These are phyloP conservation scores for Cryptotis parvus DNA, from an alignment of 2,113 vertebrate species.

Conservation along the genomic window DNA sequence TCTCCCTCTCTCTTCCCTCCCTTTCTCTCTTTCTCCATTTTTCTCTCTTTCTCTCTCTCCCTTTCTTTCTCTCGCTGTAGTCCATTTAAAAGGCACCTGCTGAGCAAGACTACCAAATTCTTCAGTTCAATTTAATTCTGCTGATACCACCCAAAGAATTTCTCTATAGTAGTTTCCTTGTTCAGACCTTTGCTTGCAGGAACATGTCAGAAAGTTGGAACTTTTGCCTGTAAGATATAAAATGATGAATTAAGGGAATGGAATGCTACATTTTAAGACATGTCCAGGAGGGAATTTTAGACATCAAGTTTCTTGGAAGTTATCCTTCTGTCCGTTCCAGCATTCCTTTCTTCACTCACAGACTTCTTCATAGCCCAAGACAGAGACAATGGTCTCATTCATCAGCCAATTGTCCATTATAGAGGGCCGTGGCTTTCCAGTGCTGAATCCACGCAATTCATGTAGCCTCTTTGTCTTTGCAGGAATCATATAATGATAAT, in stretches of 20 bases:
- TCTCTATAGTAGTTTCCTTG: not conserved
- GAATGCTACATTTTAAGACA: constrained; percentile 73
- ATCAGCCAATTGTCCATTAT: not conserved
- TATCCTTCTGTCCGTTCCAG: constrained; percentile 30
- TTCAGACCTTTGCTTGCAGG: constrained; percentile 74
- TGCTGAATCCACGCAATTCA: not conserved
- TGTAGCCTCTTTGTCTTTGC: not conserved
- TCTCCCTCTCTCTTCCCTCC: too few relatives aligned
- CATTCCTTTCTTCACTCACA: not conserved
- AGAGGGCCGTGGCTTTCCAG: not conserved
- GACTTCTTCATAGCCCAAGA: not conserved
- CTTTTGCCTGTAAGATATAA: constrained; percentile 55
- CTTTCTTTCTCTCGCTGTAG: not conserved
- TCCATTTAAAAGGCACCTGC: not conserved
- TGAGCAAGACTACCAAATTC: not conserved
- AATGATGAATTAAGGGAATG: constrained; percentile 65
- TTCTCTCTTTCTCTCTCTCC: too few relatives aligned
- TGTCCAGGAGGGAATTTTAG: constrained; percentile 45
- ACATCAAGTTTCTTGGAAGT: constrained; percentile 42
- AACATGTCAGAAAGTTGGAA: constrained; percentile 45
- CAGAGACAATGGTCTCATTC: not conserved
- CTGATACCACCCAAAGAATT: not conserved
- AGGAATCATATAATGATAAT: not conserved
- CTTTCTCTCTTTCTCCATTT: too few relatives aligned
- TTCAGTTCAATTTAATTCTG: not conserved